Base-by-base conservation (phyloP, 2,113 vertebrate species). In the Chaetodon trifascialis region DNA sequence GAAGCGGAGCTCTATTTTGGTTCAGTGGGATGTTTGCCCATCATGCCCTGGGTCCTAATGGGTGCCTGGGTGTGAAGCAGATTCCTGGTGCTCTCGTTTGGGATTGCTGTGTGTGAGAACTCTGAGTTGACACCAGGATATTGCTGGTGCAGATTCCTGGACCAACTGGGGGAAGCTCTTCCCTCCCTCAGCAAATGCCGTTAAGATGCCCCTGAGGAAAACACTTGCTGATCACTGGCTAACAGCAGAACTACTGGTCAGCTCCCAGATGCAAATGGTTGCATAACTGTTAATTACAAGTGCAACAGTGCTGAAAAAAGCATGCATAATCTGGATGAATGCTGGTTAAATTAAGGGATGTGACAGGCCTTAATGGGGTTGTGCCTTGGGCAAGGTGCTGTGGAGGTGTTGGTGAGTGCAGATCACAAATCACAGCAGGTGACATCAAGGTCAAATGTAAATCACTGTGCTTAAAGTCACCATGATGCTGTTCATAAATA, bases 1-100 rank as follows among this genome's bases (percentile, higher is more conserved):
- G 87, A 91, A 91, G 92, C 86, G 67, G 44, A 64, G 80, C 88
- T 89, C 92, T 94, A 94, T 95, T 95, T 93, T 88, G 69, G 86
- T 86, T 78, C 58, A 58, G 69, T 69, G 62, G 77, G 80, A 79
- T 86, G 73, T 75, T 88, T 79, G 78, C 52, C 80, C 79, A 79
- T 83, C 74, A 55, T 16, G 40, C 83, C 47, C 65, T 6, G 76
- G 58, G 76, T 86, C 76, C 67, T 79, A 77, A 79, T 78, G 67
- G 76, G 70, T 70, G 79, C 34, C 65, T 80, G 80, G 69, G 67
- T 79, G 64, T 79, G 62, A 76, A 74, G 25, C 60, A 30, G 76
- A 70, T 71, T 65, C 66, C 58, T 6, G 44, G 46, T 23, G 63
- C 49, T 69, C 68, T 83, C 52, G 49, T 82, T 81, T 83, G 40